Percentiles rank a stretch among this genome's conserved stretches.
These are phyloP conservation scores for Papilio glaucus DNA, from an alignment of 1,140 invertebrate genomes.

Conservation along the genomic window DNA sequence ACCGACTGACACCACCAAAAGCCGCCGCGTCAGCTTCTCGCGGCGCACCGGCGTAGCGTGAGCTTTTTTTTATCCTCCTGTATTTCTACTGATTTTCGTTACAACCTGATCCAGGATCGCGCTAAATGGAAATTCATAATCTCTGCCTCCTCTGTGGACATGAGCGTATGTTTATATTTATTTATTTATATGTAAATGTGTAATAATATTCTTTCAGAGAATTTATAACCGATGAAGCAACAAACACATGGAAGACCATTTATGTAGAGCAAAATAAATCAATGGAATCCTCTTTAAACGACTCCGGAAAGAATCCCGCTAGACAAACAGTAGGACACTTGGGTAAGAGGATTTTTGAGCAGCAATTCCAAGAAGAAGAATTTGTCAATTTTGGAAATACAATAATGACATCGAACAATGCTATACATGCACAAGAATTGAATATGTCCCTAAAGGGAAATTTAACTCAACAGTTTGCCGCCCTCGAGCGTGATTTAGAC, in stretches of 20 bases:
- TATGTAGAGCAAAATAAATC: conserved; percentile 78
- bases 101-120: no score
- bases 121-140: no score
- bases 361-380: conserved; percentile 73
- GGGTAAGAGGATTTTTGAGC: conserved; percentile 66
- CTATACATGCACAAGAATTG: conserved; percentile 43
- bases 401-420: conserved; percentile 42
- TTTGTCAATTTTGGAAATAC: conserved; percentile 50
- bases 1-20: conserved; percentile 67
- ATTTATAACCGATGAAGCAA: conserved; percentile 73
- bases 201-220: conserved; percentile 57
- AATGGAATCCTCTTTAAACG: conserved; percentile 69
- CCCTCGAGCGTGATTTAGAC: conserved; percentile 53
- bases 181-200: conserved; percentile 9
- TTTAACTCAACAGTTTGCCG: conserved; percentile 57
- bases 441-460: conserved; percentile 60
- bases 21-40: conserved; percentile 74
- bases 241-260: conserved; percentile 76
- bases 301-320: conserved; percentile 52
- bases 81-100: no score
- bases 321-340: conserved; percentile 60
- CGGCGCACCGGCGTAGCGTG: conserved; percentile 69
- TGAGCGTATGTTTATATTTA: no score
- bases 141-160: no score
- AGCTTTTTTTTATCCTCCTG: no score